phyloP scores from a whole-genome alignment of 30 jellyfish, hydroid and myxozoan species.

The Haliclystus octoradiatus region DNA sequence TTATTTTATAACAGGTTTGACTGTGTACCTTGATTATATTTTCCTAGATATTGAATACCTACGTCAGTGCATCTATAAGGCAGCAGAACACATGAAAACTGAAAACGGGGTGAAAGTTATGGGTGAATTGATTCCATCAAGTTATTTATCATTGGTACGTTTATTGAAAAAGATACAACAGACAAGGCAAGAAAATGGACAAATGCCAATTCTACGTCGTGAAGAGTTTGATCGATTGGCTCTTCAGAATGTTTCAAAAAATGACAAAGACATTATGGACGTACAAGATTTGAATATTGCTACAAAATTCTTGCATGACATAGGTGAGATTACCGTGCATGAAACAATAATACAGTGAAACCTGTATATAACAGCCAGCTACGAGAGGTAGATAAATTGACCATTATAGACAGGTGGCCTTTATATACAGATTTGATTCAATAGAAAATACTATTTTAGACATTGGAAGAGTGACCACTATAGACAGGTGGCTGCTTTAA shows the following conservation, averaged over 20 bases:
- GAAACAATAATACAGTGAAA: no score
- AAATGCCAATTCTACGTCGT: slow-evolving; percentile 53
- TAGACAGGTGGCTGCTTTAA: no score
- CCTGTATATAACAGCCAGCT: no score
- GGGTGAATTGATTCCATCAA: slow-evolving; percentile 91
- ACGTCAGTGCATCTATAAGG: slow-evolving; percentile 44
- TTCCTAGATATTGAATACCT: slow-evolving; percentile 32
- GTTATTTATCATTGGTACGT: slow-evolving; percentile 44
- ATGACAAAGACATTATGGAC: slow-evolving; percentile 35
- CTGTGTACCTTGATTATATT: no score
- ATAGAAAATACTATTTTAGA: no score
- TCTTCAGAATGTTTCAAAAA: slow-evolving; percentile 21
- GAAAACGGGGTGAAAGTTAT: slow-evolving; percentile 36
- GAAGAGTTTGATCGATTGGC: slow-evolving; percentile 50
- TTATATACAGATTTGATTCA: no score
- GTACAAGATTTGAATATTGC: slow-evolving; percentile 71
- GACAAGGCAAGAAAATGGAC: slow-evolving; percentile 17
- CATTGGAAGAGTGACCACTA: no score
- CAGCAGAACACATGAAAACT: slow-evolving; percentile 54
- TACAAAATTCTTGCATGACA: slow-evolving; percentile 63
- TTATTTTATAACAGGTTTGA: no score
- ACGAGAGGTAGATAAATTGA: no score
- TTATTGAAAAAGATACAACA: slow-evolving; percentile 29
- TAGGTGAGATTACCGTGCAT: slow-evolving; percentile 31
- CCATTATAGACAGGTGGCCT: no score